Evolutionary conservation across 1,140 invertebrate genomes (phyloP).

Genomic region (Sycobia sp.): DNA sequence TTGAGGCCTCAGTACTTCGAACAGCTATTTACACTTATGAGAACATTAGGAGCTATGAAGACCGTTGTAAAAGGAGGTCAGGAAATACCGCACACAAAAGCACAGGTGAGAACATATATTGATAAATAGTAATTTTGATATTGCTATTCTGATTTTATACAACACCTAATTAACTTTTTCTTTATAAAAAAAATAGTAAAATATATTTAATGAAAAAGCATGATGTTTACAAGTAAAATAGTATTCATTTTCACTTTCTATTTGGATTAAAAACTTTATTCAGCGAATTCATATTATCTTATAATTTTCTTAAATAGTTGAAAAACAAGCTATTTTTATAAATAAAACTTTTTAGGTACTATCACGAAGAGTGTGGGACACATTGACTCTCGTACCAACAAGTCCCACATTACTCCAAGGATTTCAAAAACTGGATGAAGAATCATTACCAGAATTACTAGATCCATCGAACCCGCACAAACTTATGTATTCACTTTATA

Average conservation of each 20-base stretch:
- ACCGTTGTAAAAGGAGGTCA: conserved; percentile 73
- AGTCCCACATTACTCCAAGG: conserved; percentile 82
- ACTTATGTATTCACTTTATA: conserved; percentile 93
- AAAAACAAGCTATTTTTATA: no score
- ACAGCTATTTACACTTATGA: conserved; percentile 86
- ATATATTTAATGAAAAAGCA: no score
- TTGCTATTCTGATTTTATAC: no score
- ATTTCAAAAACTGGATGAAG: conserved; percentile 75
- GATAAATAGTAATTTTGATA: no score
- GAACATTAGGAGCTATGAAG: conserved; percentile 84
- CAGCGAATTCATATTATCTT: no score
- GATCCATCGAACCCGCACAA: conserved; percentile 89
- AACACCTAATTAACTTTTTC: no score
- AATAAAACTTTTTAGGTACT: conserved; percentile 65
- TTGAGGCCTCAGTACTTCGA: conserved; percentile 87
- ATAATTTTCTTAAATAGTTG: no score
- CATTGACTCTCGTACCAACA: conserved; percentile 87
- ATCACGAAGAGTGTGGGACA: conserved; percentile 91
- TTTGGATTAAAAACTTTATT: no score
- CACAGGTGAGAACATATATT: conserved; percentile 53
- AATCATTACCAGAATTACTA: conserved; percentile 73
- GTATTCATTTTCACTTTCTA: no score
- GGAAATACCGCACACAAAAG: conserved; percentile 85
- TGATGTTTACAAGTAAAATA: no score
- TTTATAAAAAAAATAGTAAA: no score